Evolutionary conservation across 1,140 invertebrate genomes (phyloP).

Genomic region (Drosophila bipectinata): DNA sequence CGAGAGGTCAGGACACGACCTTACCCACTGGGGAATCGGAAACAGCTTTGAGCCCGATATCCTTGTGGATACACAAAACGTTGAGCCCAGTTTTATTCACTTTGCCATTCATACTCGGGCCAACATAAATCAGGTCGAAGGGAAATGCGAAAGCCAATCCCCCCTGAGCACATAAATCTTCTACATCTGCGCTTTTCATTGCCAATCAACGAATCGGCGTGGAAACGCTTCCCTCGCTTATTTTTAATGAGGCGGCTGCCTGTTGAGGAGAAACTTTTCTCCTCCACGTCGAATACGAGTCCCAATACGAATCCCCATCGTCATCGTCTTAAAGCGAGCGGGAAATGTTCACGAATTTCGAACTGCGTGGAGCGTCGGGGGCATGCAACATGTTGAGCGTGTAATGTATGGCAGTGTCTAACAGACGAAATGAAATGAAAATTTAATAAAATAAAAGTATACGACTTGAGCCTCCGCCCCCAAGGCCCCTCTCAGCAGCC

Average conservation of each 20-base stretch:
- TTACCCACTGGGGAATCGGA: conserved; percentile 48
- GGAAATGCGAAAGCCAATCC: conserved; percentile 29
- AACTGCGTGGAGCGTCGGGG: background rate
- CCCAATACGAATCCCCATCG: conserved; percentile 5
- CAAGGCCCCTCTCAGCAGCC: no score
- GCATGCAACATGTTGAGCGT: conserved; percentile 75
- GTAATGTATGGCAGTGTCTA: conserved; percentile 42
- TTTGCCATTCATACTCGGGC: conserved; percentile 46
- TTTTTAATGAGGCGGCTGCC: conserved; percentile 63
- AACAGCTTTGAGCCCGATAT: conserved; percentile 47
- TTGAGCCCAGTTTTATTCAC: conserved; percentile 49
- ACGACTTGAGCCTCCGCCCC: conserved; percentile 30
- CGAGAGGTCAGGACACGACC: conserved; percentile 34
- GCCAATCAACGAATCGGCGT: conserved; percentile 64
- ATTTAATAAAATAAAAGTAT: conserved; percentile 79
- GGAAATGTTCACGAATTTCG: conserved; percentile 31
- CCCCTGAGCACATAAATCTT: conserved; percentile 35
- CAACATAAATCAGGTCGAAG: conserved; percentile 44
- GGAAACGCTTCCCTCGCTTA: conserved; percentile 63
- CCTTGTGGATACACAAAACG: conserved; percentile 35
- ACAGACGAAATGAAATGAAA: conserved; percentile 77
- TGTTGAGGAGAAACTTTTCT: conserved; percentile 13
- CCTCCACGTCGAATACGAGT: no score
- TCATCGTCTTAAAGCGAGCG: conserved; percentile 36
- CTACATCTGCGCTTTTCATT: conserved; percentile 59